These are phyloP conservation scores for Pegoplata infirma DNA, from an alignment of 2,888 invertebrate species.

Conservation along the genomic window DNA sequence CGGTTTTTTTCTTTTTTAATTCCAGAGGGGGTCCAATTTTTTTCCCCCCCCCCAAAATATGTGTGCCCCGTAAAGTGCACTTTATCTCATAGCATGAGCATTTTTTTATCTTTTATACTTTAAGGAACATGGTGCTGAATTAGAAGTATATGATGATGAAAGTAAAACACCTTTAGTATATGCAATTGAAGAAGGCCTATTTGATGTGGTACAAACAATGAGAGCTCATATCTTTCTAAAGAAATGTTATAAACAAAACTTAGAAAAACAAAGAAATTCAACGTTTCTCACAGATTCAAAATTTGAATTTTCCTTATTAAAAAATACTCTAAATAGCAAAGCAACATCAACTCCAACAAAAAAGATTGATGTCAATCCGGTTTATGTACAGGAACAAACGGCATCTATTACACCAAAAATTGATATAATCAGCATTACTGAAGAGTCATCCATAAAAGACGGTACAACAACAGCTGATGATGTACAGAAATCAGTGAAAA, in stretches of 20 bases:
- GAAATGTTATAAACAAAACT: constrained; percentile 71
- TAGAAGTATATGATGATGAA: constrained; percentile 83
- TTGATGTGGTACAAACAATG: constrained; percentile 81
- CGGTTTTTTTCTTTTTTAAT: too few species aligned
- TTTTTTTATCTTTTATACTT: too few species aligned
- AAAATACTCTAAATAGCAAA: constrained; percentile 24
- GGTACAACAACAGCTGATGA: too few species aligned
- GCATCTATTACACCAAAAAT: too few species aligned
- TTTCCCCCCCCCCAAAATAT: too few species aligned
- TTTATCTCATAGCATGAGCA: too few species aligned
- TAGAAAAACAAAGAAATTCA: constrained; percentile 63
- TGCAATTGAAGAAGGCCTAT: constrained; percentile 84
- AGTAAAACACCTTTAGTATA: constrained; percentile 86
- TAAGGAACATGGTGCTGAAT: constrained; percentile 85
- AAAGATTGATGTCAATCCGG: neutral
- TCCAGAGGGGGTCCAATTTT: too few species aligned
- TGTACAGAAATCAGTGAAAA: too few species aligned
- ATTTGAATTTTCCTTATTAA: constrained; percentile 48
- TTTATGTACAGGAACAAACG: too few species aligned
- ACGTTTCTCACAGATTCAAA: constrained; percentile 57
- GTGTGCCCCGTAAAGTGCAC: too few species aligned
- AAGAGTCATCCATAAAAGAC: too few species aligned
- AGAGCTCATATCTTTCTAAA: constrained; percentile 76
- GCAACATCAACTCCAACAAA: constrained; percentile 1
- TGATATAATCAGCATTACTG: too few species aligned